phyloP scores from a whole-genome alignment of 1,140 invertebrate species.

The Heliothis virescens region DNA sequence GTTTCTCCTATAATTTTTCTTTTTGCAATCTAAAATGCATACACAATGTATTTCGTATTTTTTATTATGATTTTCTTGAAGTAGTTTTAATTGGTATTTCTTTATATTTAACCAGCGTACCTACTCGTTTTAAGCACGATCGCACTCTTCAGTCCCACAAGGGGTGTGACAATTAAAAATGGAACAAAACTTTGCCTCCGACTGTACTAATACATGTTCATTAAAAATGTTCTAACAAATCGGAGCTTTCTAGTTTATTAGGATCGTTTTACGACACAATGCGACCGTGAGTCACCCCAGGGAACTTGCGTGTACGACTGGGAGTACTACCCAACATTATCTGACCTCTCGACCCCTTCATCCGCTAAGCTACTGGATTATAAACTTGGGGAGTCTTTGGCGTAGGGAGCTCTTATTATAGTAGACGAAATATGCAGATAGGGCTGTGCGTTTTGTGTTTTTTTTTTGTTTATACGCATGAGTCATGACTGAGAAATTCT shows the following conservation, averaged over 20 bases:
- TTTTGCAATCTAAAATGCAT: too few relatives aligned
- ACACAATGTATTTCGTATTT: too few relatives aligned
- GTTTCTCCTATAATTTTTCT: too few relatives aligned
- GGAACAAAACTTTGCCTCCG: neutral
- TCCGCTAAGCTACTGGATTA: constrained; percentile 63
- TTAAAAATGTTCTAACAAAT: constrained; percentile 56
- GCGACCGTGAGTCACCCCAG: constrained; percentile 70
- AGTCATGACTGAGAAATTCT: constrained; percentile 50
- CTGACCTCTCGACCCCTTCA: constrained; percentile 64
- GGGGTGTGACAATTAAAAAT: neutral
- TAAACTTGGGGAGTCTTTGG: constrained; percentile 53
- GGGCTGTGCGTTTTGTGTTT: constrained; percentile 55
- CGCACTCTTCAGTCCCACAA: too few relatives aligned
- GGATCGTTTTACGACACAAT: constrained; percentile 59
- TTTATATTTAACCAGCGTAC: too few relatives aligned
- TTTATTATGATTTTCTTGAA: too few relatives aligned
- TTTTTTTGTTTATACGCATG: constrained; percentile 59
- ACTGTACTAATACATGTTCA: constrained; percentile 39
- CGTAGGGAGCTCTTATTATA: constrained; percentile 58
- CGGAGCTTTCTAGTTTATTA: constrained; percentile 57
- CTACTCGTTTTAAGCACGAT: too few relatives aligned
- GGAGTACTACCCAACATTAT: constrained; percentile 62
- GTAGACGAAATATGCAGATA: constrained; percentile 61
- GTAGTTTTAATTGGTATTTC: too few relatives aligned
- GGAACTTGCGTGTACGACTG: constrained; percentile 75